Evolutionary conservation across 2,113 vertebrate species (phyloP).

Genomic region (Passer domesticus): DNA sequence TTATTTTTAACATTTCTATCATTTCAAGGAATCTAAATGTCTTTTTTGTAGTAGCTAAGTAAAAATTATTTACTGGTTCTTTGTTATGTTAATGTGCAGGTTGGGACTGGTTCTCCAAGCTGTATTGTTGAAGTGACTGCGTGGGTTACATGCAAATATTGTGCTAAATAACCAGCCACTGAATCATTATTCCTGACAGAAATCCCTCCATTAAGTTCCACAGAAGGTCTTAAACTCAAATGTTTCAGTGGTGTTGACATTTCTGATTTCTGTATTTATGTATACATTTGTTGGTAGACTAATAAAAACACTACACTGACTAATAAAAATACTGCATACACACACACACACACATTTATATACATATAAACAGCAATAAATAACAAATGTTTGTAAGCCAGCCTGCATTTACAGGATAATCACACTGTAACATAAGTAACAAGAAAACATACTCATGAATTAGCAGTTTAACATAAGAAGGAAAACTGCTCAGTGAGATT

Average conservation of each 20-base stretch:
- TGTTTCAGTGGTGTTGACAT: background rate
- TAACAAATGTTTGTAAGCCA: background rate
- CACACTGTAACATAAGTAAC: background rate
- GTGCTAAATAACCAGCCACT: background rate
- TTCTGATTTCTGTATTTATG: background rate
- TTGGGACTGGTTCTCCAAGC: background rate
- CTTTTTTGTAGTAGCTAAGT: background rate
- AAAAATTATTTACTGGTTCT: background rate
- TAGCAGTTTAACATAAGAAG: background rate
- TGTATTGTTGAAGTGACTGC: background rate
- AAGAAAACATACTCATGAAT: background rate
- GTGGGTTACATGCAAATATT: background rate
- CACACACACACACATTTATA: background rate
- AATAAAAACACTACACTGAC: background rate
- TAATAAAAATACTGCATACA: background rate
- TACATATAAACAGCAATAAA: background rate
- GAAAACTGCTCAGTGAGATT: background rate
- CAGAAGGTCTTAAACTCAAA: background rate
- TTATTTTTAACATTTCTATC: background rate
- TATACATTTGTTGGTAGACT: background rate
- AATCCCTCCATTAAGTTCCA: background rate
- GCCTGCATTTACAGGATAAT: background rate
- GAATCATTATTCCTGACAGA: constrained; percentile 1
- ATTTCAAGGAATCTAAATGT: background rate
- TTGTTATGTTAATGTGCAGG: constrained; percentile 10